Base-by-base conservation (phyloP, 2,888 invertebrate genomes). In the Euzetes globulus region DNA sequence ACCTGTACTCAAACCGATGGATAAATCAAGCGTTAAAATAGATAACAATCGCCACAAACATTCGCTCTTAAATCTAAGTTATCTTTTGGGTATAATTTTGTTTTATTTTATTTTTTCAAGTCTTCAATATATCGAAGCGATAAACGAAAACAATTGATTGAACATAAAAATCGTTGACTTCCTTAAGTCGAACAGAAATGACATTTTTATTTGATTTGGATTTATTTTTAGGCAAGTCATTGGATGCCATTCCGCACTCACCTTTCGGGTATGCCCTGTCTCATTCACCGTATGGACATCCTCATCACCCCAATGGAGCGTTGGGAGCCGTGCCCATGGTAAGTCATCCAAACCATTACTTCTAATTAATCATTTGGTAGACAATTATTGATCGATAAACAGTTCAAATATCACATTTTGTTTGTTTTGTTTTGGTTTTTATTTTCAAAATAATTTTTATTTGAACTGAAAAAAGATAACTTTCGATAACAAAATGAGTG, bases 221-320 rank as follows among this genome's bases (percentile, higher is more conserved):
- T 74, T 68, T 58, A 58, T 74, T 75, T 76, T 15, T 75, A 80
- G 80, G 79, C 58, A 79, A 79, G 75, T 71, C 77, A 25, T 88
- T 90, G 84, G 91, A 90, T 82, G 89, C 89, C 77, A 88, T 89
- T 81, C 88, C 90, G 78, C 90, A 90, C 83, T 88, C 90, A 80
- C 86, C 87, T 79, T 92, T 92, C 91, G 92, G 92, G 82, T 93
- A 93, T 87, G 88, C 92, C 83, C 90, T 92, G 84, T 11, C 47
- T 15, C 47, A 47, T 47, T 47, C 47, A 47, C 90, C 92, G 79
- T 92, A 92, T 76, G 92, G 92, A 85, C 68, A 55, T 22, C 72
- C 72, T 25, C 89, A 91, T 79, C 92, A 55, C 25, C 55, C 92
- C 83, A 92, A 92, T 84, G 92, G 92, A 81, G 90, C 90, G 80